A percentile compares a stretch with the other conserved stretches of the same genome.
Evolutionary conservation across 1,140 invertebrate species (phyloP).

Genomic region (Cydia fagiglandana): DNA sequence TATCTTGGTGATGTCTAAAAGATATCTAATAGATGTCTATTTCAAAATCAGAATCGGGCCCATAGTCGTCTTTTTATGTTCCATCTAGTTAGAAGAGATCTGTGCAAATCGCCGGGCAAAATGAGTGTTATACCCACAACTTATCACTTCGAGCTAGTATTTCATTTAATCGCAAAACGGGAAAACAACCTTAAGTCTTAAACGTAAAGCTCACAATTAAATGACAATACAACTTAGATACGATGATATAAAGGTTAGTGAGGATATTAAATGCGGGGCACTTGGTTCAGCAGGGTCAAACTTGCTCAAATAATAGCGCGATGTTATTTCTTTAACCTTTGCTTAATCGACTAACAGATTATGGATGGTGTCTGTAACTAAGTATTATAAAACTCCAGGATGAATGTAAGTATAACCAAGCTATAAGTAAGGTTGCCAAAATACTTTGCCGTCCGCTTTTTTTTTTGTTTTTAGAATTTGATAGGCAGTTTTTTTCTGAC

Average conservation of each 20-base stretch:
- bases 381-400: neutral
- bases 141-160: neutral
- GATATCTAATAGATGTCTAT: no score
- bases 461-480: no score
- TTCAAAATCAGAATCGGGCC: no score
- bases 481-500: no score
- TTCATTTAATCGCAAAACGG: neutral
- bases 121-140: neutral
- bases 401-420: neutral
- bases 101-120: neutral
- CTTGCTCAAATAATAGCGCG: constrained; percentile 11
- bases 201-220: neutral
- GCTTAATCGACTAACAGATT: constrained; percentile 3
- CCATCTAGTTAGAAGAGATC: neutral
- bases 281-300: constrained; percentile 12
- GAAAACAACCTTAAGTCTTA: neutral
- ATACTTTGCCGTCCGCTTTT: no score
- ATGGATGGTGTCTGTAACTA: neutral
- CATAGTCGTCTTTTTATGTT: no score
- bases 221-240: neutral
- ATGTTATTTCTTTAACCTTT: constrained; percentile 21
- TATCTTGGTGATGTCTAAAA: no score
- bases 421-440: neutral
- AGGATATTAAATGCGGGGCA: constrained; percentile 7
- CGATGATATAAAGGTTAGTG: neutral